A percentile compares a stretch with the other conserved stretches of the same genome.
phyloP scores from a whole-genome alignment of 1,140 invertebrate genomes.

The Eulimnadia texana region DNA sequence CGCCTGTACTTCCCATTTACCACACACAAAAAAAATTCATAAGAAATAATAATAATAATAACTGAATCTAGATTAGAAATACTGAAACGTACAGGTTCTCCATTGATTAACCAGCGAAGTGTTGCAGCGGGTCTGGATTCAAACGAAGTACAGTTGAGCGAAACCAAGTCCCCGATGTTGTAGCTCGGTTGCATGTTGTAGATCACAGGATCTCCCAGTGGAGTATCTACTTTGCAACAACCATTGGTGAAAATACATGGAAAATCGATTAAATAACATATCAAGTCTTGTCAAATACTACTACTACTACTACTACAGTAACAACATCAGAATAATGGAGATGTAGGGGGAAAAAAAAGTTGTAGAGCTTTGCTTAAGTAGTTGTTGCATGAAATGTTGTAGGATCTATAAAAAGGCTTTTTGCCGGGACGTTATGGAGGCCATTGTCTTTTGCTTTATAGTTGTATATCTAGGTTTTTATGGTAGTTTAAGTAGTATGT shows the following conservation, averaged over 20 bases:
- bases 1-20: background rate
- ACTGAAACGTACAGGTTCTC: slow-evolving; percentile 4
- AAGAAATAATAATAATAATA: background rate
- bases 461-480: too few species aligned
- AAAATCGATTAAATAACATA: too few species aligned
- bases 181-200: slow-evolving; percentile 7
- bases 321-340: too few species aligned
- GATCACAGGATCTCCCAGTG: slow-evolving; percentile 12
- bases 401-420: background rate
- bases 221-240: background rate
- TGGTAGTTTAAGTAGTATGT: too few species aligned
- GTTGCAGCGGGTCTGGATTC: slow-evolving; percentile 4
- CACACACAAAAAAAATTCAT: background rate
- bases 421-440: too few species aligned
- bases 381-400: background rate
- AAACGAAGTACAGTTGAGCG: slow-evolving; percentile 14
- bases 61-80: background rate
- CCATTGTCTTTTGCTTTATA: too few species aligned
- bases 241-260: background rate
- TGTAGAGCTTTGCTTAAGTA: background rate
- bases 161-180: slow-evolving; percentile 4
- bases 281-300: too few species aligned
- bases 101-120: slow-evolving; percentile 15
- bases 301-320: too few species aligned
- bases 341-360: too few species aligned